Base-by-base conservation (phyloP, 2,113 vertebrate species). In the Macquaria ambigua region DNA sequence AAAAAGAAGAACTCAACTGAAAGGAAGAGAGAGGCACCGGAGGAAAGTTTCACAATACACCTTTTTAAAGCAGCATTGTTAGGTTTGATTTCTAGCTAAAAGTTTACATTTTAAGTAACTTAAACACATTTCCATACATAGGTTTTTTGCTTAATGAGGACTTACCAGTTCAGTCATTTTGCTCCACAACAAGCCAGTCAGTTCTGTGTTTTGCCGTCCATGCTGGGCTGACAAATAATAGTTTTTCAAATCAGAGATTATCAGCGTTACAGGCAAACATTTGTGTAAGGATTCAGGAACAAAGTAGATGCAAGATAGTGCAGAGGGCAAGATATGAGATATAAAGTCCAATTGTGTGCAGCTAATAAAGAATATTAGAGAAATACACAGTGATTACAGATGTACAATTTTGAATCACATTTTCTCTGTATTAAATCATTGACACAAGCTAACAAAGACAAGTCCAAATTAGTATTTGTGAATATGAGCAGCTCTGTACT, bases 1-100 rank as follows among this genome's bases (percentile, higher is more conserved):
- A 82, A 79, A 83, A 58, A 78, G n/a, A 34, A 66, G 41, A 70
- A 62, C 50, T 68, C 3, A 6, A 1, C n/a, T 78, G 75, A 87
- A 83, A 58, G 58, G 48, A 69, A 12, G 56, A 74, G 48, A 41
- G 76, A 69, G n/a, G 56, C 41, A 52, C n/a, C 69, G 55, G 63
- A 77, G 70, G 77, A 76, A 81, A 64, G 81, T 85, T 86, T 76
- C 70, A 55, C 84, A 82, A 59, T 81, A 20, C 39, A 34, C 23
- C 28, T 58, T 82, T 87, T 74, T 25, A 55, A n/a, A 20, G 3
- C 0, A 0, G 28, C 34, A 34, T 74, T n/a, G 4, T 78, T 41
- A 28, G 11, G 28, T 75, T 83, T 11, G 15, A 56, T 66, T 79
- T 82, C 21, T 12, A 59, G 62, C 23, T 72, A 34, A 52, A 76